Evolutionary conservation across 2,113 vertebrate species (phyloP).

Genomic region (Regulus satrapa): DNA sequence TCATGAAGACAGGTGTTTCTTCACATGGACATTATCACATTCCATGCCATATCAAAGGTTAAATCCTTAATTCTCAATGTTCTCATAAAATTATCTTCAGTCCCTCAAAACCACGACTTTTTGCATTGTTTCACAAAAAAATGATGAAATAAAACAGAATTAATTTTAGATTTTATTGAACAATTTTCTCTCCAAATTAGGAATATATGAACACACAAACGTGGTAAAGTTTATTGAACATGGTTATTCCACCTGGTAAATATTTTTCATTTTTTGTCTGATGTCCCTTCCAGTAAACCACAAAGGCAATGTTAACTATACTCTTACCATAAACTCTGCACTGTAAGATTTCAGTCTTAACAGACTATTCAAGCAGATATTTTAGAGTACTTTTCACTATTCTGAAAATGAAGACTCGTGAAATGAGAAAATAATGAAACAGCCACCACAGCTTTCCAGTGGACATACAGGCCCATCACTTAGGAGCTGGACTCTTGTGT

Average conservation of each 20-base stretch:
- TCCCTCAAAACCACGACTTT: background rate
- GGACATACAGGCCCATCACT: background rate
- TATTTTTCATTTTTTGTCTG: background rate
- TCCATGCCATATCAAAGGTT: background rate
- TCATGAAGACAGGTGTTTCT: background rate
- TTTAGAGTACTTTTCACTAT: background rate
- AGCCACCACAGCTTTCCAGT: background rate
- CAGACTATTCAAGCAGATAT: background rate
- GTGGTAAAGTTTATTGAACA: background rate
- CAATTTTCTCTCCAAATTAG: background rate
- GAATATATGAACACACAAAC: background rate
- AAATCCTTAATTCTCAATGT: background rate
- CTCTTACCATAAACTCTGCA: background rate
- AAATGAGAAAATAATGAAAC: background rate
- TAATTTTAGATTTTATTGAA: background rate
- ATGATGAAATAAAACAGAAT: background rate
- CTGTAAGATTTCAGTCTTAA: background rate
- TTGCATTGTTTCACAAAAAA: background rate
- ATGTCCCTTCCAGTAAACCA: background rate
- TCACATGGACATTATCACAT: background rate
- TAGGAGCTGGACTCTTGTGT: background rate
- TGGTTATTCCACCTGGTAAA: background rate
- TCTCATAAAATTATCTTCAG: background rate
- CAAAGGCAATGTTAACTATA: background rate
- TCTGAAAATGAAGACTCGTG: background rate